Base-by-base conservation (phyloP, 35 echinoderm and acorn worm genomes). In the Diadema setosum region DNA sequence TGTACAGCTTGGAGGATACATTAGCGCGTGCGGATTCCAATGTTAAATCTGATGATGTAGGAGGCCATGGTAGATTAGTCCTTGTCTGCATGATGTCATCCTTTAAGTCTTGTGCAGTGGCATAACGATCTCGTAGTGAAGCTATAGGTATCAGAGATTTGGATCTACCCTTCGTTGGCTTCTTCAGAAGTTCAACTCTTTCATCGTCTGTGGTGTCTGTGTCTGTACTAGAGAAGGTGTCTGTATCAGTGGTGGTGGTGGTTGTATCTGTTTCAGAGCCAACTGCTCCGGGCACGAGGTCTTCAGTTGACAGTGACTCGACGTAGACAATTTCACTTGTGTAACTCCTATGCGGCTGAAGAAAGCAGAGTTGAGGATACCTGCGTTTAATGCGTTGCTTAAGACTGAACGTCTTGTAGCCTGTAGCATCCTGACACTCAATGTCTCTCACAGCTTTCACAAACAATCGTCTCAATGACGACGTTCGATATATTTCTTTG, bases 1-100 rank as follows among this genome's bases (percentile, higher is more conserved):
- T 93, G 27, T 55, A 93, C 2, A 93, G 42, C 63, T 92, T 39
- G 29, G 42, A 1, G 16, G 90, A 76, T n/a, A 92, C 41, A 8
- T 82, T 42, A 31, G 40, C 45, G 15, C 57, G 30, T 63, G 31
- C 39, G 9, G 46, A 26, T 59, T 81, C 87, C 2, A 84, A 63
- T 21, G 17, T 84, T 23, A 84, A 39, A 6, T 84, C 16, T 20
- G 82, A 9, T 36, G 82, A 63, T 16, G 23, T 63, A 39, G 82
- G 82, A 36, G 82, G 82, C 82, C 82, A 84, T n/a, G n/a, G n/a
- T n/a, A n/a, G n/a, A n/a, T n/a, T n/a, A n/a, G n/a, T n/a, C n/a
- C n/a, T n/a, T n/a, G n/a, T n/a, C n/a, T n/a, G n/a, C n/a, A n/a
- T n/a, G n/a, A n/a, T n/a, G n/a, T n/a, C n/a, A n/a, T n/a, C n/a